These are phyloP conservation scores for Cinclus cinclus DNA, from an alignment of 2,113 vertebrate species.

Conservation along the genomic window DNA sequence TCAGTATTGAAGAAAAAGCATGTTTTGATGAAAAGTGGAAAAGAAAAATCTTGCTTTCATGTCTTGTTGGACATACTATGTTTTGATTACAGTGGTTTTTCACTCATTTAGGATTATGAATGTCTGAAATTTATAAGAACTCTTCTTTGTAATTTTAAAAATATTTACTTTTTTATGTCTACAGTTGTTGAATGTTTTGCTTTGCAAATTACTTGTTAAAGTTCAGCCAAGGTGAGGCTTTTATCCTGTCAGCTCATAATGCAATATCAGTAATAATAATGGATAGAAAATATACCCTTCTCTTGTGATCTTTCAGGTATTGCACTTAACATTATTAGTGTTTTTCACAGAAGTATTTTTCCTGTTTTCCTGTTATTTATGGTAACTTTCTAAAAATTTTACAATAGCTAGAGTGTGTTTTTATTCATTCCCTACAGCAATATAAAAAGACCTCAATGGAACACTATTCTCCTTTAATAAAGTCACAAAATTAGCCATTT, in stretches of 20 bases:
- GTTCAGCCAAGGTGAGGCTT: neutral
- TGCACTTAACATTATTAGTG: constrained; percentile 9
- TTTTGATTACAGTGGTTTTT: neutral
- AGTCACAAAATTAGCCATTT: neutral
- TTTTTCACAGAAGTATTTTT: neutral
- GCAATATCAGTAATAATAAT: constrained; percentile 19
- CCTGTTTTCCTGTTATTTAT: neutral
- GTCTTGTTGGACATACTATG: neutral
- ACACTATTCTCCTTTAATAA: neutral
- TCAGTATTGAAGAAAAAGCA: neutral
- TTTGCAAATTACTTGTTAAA: constrained; percentile 46
- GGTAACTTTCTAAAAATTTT: neutral
- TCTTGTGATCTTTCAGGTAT: constrained; percentile 7
- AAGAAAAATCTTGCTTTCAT: neutral
- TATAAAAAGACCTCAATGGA: neutral
- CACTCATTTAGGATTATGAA: neutral
- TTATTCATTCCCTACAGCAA: neutral
- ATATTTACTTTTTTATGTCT: neutral
- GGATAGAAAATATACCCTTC: neutral
- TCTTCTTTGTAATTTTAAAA: neutral
- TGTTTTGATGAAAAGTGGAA: neutral
- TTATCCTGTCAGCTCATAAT: neutral
- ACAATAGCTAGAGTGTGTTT: neutral
- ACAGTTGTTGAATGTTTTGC: constrained; percentile 12
- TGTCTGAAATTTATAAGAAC: neutral